Conservation (phyloP, 2,113 vertebrate genomes). For the Hippoglossus stenolepis region DNA sequence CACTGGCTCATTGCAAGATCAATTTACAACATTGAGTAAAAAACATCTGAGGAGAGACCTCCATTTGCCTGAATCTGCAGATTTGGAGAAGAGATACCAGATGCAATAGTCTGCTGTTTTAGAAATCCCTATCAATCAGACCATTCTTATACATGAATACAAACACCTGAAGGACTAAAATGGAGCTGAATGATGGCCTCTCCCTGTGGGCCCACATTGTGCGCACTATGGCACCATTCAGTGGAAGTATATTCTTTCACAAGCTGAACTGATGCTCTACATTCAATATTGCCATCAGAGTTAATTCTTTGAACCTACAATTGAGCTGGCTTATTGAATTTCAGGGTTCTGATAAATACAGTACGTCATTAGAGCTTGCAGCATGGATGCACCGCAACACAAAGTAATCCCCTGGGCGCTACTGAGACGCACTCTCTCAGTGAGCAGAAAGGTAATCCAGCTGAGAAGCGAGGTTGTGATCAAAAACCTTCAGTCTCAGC, state of each 20-base stretch:
- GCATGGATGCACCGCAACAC: constrained; percentile 35
- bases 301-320: constrained; percentile 66
- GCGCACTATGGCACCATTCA: constrained; percentile 48
- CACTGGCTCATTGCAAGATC: constrained; percentile 54
- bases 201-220: constrained; percentile 57
- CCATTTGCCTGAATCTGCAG: constrained; percentile 56
- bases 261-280: constrained; percentile 50
- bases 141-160: constrained; percentile 61
- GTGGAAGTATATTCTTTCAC: constrained; percentile 42
- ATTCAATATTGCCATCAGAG: constrained; percentile 64
- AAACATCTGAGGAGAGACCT: constrained; percentile 36
- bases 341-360: constrained; percentile 62
- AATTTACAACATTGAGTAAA: constrained; percentile 56
- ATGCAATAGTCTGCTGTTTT: constrained; percentile 51
- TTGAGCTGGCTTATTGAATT: constrained; percentile 67
- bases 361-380: constrained; percentile 49
- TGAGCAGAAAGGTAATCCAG: constrained; percentile 50
- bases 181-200: constrained; percentile 52
- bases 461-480: constrained; percentile 45
- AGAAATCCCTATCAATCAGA: constrained; percentile 66
- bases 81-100: constrained; percentile 44
- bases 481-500: constrained; percentile 44
- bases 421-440: constrained; percentile 44
- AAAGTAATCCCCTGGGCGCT: constrained; percentile 57
- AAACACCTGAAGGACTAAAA: constrained; percentile 63